These are phyloP conservation scores for Stenodema calcarata DNA, from an alignment of 2,888 invertebrate species.

Conservation along the genomic window DNA sequence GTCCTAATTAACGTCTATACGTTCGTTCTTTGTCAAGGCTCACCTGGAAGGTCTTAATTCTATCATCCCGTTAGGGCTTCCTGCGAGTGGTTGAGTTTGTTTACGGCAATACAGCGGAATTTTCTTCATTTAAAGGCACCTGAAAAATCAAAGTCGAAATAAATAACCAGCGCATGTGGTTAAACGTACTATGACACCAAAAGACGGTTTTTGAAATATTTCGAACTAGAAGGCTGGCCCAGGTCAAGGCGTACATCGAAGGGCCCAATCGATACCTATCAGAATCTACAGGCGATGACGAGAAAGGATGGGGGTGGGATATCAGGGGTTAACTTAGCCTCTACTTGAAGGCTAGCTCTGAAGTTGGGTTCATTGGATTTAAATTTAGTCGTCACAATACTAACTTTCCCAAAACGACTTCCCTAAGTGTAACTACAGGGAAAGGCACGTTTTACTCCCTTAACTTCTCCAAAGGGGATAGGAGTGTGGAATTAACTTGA, in stretches of 20 bases:
- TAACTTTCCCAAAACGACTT: not conserved
- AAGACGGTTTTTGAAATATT: too few relatives aligned
- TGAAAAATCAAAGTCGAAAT: too few relatives aligned
- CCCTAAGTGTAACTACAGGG: not conserved
- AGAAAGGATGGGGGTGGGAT: not conserved
- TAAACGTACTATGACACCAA: too few relatives aligned
- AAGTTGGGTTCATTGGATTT: not conserved
- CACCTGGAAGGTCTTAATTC: not conserved
- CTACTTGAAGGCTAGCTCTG: not conserved
- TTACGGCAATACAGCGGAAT: too few relatives aligned
- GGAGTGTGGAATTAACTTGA: not conserved
- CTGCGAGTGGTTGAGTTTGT: too few relatives aligned
- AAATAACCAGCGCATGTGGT: too few relatives aligned
- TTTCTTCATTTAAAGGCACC: too few relatives aligned
- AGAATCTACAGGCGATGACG: not conserved
- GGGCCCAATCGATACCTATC: not conserved
- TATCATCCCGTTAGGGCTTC: not conserved
- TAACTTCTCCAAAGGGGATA: not conserved
- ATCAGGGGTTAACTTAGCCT: not conserved
- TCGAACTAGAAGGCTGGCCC: too few relatives aligned
- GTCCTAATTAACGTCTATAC: not conserved
- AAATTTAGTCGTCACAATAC: not conserved
- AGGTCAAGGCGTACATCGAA: not conserved
- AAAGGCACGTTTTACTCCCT: not conserved
- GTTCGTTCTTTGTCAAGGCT: not conserved